Evolutionary conservation across 2,888 invertebrate species (phyloP), one percentile per base, ranked within the genome.

Genomic region (Tridacna crocea): DNA sequence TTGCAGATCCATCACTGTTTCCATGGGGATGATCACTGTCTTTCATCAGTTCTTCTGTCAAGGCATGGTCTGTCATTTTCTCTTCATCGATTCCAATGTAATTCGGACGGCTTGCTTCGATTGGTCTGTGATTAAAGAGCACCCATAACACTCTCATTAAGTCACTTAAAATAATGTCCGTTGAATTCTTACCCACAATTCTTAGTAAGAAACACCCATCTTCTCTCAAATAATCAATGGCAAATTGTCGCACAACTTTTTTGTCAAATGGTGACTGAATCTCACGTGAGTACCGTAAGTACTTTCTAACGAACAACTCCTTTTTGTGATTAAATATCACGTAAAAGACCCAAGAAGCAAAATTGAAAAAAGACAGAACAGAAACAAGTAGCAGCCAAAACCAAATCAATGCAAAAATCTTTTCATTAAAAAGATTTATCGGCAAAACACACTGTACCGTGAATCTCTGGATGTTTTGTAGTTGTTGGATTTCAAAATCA

Each of bases 361-460:
- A 75, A 66, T 89, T 91, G 65, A 81, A 82, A 70, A 86, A 88
- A 1, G 90, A 84, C 19, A 88, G 63, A 26, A 84, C 68, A 0
- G 88, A 77, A 0, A 91, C 81, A 15, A 90, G 46, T 46, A 89
- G 87, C 17, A 90, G 27, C 91, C 91, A 91, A 70, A 91, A 90
- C 91, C 91, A 91, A 4, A 91, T n/a, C 27, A 89, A 79, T 0
- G 88, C 89, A 68, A 90, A 90, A 19, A 90, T 89, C 70, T 90
- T 90, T 72, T 90, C 90, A 26, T 88, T 90, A 72, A 90, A 91
- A 27, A 90, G 78, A 70, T 91, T 91, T 11, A 91, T 90, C 12
- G 91, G 90, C 65, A 91, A 66, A 6, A 89, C 90, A 83, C 90
- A 90, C 77, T 90, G 90, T 12, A 91, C 88, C 0, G 90, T 90